A percentile compares a stretch with the other conserved stretches of the same genome.
Conservation (phyloP, 2,888 invertebrate genomes). For the Rhamphomyia laevipes region DNA sequence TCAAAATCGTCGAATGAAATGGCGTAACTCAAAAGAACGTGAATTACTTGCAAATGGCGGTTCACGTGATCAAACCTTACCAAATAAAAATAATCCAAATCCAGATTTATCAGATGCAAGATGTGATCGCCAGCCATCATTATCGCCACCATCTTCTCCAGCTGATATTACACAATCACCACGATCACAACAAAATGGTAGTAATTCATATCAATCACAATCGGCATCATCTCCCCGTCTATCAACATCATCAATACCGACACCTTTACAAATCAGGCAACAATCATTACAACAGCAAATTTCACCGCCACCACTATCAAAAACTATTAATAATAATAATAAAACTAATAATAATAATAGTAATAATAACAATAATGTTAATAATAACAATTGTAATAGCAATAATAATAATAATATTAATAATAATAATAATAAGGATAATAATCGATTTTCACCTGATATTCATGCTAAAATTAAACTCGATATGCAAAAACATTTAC, state of each 20-base stretch:
- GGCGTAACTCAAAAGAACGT: constrained; percentile 95
- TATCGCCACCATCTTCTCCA: constrained; percentile 40
- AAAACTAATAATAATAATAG: not conserved
- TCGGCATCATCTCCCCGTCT: constrained; percentile 8
- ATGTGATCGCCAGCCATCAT: constrained; percentile 59
- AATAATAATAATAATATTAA: not conserved
- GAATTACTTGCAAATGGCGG: constrained; percentile 89
- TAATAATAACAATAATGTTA: not conserved
- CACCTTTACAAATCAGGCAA: constrained; percentile 3
- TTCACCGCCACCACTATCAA: constrained; percentile 1
- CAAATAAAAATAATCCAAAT: constrained; percentile 93
- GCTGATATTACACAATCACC: constrained; percentile 25
- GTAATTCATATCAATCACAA: constrained; percentile 8
- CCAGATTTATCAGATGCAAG: constrained; percentile 87
- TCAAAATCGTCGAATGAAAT: constrained; percentile 96
- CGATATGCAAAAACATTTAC: constrained; percentile 34
- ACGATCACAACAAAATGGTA: not conserved
- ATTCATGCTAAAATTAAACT: constrained; percentile 35
- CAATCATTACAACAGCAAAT: constrained; percentile 3
- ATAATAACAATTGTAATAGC: not conserved
- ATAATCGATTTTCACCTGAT: constrained; percentile 15
- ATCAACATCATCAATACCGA: constrained; percentile 2
- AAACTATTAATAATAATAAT: not conserved
- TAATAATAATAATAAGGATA: not conserved
- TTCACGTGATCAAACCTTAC: constrained; percentile 86